These are phyloP conservation scores for Heliangelus exortis DNA, from an alignment of 2,797 vertebrate species.

Conservation along the genomic window DNA sequence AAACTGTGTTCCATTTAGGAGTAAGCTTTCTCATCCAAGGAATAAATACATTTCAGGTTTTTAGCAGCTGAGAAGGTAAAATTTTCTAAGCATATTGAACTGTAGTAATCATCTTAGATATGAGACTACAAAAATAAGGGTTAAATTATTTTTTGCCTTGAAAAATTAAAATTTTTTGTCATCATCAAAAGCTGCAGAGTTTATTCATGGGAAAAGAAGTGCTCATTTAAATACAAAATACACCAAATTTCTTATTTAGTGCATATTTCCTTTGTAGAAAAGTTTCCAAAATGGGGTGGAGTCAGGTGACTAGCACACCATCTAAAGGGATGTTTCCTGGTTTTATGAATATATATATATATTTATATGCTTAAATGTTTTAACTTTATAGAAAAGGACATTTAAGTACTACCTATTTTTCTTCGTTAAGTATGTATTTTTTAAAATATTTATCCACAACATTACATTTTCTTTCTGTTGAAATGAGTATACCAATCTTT, in stretches of 20 bases:
- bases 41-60: neutral
- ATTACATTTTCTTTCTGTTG: neutral
- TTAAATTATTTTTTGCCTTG: neutral
- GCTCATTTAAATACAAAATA: neutral
- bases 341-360: neutral
- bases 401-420: neutral
- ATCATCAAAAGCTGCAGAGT: neutral
- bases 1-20: neutral
- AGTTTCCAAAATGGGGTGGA: neutral
- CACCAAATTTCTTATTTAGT: neutral
- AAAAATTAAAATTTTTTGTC: neutral
- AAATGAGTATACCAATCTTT: neutral
- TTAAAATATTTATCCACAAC: neutral
- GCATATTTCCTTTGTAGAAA: neutral
- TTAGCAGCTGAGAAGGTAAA: slow-evolving; percentile 3
- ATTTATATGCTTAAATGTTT: neutral
- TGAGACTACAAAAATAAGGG: neutral
- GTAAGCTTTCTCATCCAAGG: neutral
- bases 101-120: neutral
- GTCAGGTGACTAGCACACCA: neutral
- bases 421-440: neutral
- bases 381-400: neutral
- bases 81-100: neutral
- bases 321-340: neutral
- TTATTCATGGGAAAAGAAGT: neutral